Evolutionary conservation across 2,888 invertebrate genomes (phyloP), one percentile per base, ranked within the genome.

Genomic region (Drosophila infuscata): DNA sequence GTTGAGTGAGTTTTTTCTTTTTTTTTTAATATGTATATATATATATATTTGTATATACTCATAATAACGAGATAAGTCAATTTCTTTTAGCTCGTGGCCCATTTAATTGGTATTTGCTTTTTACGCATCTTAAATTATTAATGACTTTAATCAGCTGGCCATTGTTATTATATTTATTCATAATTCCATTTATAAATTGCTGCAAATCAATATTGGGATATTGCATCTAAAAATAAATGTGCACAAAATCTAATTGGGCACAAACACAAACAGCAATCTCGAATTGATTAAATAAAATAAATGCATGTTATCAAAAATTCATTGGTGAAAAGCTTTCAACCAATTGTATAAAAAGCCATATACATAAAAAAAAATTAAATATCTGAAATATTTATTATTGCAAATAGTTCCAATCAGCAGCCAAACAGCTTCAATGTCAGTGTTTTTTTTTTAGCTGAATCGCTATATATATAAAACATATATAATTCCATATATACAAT

Each of bases 381-480:
- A n/a, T 49, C 41, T 41, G 15, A 36, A 60, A 58, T 66, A 41
- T 57, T 17, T 35, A 36, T 25, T 43, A 29, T 61, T 30, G 58
- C 59, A 74, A 73, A 60, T 67, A 49, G 7, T 46, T 49, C 38
- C 63, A 68, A 60, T 76, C 60, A 33, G 41, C 35, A 29, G 9
- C 41, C 29, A 58, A 35, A 46, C 15, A 53, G 52, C 48, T 57
- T 77, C 80, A 80, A 77, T 80, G 80, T 71, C 77, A 79, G 60
- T 38, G 33, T 32, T 51, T 32, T 46, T 54, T 41, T 60, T 8
- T 17, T 25, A 48, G n/a, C 35, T 25, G 0, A 12, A n/a, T 54
- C 7, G 12, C 7, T 49, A 38, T 51, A 62, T 46, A 38, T 46
- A 38, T 38, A 51, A 32, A 32, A 52, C n/a, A 63, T 29, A 46